Conservation (phyloP, 2,113 vertebrate genomes). For the Saguinus midas region DNA sequence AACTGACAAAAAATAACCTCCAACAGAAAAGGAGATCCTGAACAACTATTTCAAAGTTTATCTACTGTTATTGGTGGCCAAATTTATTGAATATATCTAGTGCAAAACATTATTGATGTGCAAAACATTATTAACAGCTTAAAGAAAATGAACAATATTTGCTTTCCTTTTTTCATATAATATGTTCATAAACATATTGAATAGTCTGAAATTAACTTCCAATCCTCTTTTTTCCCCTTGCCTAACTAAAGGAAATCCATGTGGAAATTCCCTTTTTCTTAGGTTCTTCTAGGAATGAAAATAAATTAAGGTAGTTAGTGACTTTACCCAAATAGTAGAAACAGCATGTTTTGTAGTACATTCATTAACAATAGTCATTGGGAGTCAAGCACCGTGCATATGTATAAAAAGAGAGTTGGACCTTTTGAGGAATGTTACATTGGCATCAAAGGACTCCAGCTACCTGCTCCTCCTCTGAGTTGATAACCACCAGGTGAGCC, state of each 20-base stretch:
- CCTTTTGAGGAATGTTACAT: not conserved
- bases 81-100: not conserved
- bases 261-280: not conserved
- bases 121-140: not conserved
- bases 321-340: not conserved
- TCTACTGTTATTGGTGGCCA: not conserved
- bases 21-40: not conserved
- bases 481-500: constrained; percentile 79
- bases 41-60: not conserved
- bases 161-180: not conserved
- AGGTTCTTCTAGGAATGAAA: not conserved
- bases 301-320: not conserved
- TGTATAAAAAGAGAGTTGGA: fast-evolving
- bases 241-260: not conserved
- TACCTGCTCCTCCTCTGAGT: constrained; percentile 79
- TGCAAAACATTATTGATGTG: not conserved
- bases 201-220: not conserved
- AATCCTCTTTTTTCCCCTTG: not conserved
- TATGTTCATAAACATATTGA: not conserved
- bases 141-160: not conserved
- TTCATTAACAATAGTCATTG: not conserved
- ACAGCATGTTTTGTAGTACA: not conserved
- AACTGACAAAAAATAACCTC: not conserved
- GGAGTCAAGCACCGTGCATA: not conserved
- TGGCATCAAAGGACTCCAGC: fast-evolving